phyloP scores from a whole-genome alignment of 1,140 invertebrate genomes.

The Calliopsis andreniformis region DNA sequence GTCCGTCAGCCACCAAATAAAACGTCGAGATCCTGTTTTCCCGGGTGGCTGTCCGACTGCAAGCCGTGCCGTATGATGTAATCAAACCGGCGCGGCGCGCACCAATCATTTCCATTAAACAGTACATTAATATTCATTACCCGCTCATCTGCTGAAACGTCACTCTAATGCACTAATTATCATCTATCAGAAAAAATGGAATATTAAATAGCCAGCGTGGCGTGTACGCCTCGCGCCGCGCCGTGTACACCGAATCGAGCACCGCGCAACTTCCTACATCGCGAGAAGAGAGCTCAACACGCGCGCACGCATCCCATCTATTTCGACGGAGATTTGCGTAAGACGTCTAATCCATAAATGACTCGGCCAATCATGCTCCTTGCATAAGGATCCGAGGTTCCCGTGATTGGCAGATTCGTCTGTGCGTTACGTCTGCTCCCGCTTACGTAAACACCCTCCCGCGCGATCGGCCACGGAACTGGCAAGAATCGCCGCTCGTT shows the following conservation, averaged over 20 bases:
- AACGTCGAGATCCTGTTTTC: slow-evolving; percentile 30
- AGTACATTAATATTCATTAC: slow-evolving; percentile 49
- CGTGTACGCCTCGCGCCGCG: not conserved
- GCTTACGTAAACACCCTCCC: slow-evolving; percentile 56
- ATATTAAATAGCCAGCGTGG: slow-evolving; percentile 10
- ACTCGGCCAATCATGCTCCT: slow-evolving; percentile 51
- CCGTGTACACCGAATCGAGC: not conserved
- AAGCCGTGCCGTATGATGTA: slow-evolving; percentile 9
- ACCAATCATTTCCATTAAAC: slow-evolving; percentile 48
- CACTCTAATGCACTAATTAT: slow-evolving; percentile 42
- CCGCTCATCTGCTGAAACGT: slow-evolving; percentile 34
- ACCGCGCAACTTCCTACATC: no score
- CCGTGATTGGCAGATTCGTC: slow-evolving; percentile 60
- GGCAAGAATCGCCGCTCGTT: slow-evolving; percentile 23
- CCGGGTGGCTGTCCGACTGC: slow-evolving; percentile 1
- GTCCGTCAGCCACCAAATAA: not conserved
- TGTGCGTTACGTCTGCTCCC: slow-evolving; percentile 48
- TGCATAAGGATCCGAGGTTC: slow-evolving; percentile 57
- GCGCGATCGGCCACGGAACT: slow-evolving; percentile 3
- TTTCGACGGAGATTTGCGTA: slow-evolving; percentile 51
- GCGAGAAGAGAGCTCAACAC: not conserved
- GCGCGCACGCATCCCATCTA: not conserved
- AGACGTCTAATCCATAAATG: slow-evolving; percentile 61
- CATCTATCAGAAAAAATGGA: slow-evolving; percentile 20
- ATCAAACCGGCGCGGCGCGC: slow-evolving; percentile 13